Evolutionary conservation across 2,797 vertebrate species (phyloP).

Genomic region (Scarus forsteni): DNA sequence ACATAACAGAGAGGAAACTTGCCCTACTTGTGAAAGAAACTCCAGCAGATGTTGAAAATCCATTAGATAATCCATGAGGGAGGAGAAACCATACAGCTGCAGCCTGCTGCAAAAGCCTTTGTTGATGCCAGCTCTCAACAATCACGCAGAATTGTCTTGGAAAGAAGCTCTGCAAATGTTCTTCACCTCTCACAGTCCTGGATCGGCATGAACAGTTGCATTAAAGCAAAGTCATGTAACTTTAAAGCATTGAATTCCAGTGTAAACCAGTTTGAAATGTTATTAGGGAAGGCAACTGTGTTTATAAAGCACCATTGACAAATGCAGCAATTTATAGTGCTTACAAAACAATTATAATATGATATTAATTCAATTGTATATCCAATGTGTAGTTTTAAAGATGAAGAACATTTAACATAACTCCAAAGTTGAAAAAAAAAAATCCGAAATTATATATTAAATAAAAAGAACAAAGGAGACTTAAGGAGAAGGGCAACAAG

Average conservation of each 20-base stretch:
- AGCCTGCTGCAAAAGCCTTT: neutral
- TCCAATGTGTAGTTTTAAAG: too few relatives aligned
- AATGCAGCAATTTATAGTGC: too few relatives aligned
- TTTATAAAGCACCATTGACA: neutral
- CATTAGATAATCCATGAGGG: neutral
- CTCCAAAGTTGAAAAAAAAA: too few relatives aligned
- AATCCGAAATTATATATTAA: too few relatives aligned
- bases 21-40: constrained; percentile 11
- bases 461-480: too few relatives aligned
- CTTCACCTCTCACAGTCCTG: neutral
- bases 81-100: constrained; percentile 14
- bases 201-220: neutral
- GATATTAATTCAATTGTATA: too few relatives aligned
- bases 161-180: neutral
- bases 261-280: neutral
- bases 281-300: neutral
- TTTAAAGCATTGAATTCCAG: neutral
- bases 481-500: too few relatives aligned
- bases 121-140: neutral
- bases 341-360: too few relatives aligned
- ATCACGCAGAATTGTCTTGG: neutral
- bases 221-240: neutral
- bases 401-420: too few relatives aligned
- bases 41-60: constrained; percentile 6
- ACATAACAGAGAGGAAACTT: neutral